Evolutionary conservation across 2,113 vertebrate species (phyloP).

Genomic region (Ictalurus punctatus): DNA sequence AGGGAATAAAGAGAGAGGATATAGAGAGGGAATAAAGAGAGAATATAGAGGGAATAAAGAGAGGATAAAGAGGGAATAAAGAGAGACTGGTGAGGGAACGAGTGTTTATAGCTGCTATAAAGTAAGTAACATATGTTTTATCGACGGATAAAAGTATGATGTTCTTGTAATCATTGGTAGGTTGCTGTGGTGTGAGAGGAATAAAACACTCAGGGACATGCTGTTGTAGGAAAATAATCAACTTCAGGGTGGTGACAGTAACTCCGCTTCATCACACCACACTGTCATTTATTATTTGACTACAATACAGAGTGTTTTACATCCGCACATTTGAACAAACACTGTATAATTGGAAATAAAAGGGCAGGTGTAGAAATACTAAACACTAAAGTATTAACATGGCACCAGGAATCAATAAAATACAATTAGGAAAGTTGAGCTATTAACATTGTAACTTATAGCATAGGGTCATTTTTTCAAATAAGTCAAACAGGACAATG

Average conservation of each 20-base stretch:
- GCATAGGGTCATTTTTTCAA: no score
- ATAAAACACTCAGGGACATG: neutral
- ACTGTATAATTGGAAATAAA: neutral
- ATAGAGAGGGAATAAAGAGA: no score
- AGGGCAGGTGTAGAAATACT: neutral
- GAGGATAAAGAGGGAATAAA: no score
- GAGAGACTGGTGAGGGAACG: neutral
- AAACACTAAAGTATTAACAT: neutral
- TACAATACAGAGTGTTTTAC: neutral
- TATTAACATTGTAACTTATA: neutral
- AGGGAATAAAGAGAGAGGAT: no score
- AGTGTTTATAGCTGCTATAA: neutral
- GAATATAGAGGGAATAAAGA: no score
- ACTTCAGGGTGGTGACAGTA: no score
- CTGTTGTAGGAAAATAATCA: no score
- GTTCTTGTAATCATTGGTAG: neutral
- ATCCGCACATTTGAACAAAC: neutral
- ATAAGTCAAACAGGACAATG: no score
- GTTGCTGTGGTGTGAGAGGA: neutral
- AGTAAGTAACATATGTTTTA: neutral
- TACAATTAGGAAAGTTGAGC: neutral
- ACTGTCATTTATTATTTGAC: neutral
- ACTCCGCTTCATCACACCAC: no score
- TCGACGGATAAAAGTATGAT: neutral
- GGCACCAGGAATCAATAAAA: neutral